Percentiles rank a stretch among this genome's conserved stretches.
Conservation (phyloP, 1,140 invertebrate species). For the Aphelenchoides avenae region DNA sequence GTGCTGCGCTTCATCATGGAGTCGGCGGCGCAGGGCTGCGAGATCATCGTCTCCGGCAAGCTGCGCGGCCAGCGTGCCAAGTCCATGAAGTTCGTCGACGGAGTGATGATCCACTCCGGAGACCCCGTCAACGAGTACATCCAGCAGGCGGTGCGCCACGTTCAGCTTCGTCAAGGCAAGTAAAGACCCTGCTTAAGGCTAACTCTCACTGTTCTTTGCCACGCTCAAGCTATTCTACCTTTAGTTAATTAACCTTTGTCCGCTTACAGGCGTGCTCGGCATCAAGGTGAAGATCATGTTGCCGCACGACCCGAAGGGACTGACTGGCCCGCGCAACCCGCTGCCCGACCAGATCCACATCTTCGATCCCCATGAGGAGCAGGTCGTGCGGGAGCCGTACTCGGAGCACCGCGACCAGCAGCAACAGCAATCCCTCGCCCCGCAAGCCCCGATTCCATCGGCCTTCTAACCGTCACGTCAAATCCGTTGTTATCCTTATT, state of each 20-base stretch:
- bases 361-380: conserved; percentile 48
- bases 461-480: no score
- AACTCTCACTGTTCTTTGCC: neutral
- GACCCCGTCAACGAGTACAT: conserved; percentile 98
- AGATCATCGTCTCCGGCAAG: conserved; percentile 98
- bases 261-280: conserved; percentile 68
- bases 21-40: conserved; percentile 87
- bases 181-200: neutral
- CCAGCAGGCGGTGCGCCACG: conserved; percentile 92
- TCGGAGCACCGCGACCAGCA: conserved; percentile 47
- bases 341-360: conserved; percentile 85
- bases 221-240: neutral
- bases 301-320: conserved; percentile 91
- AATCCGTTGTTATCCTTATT: no score
- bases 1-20: conserved; percentile 99
- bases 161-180: conserved; percentile 85
- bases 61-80: conserved; percentile 96
- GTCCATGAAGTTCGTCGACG: conserved; percentile 99
- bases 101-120: conserved; percentile 97
- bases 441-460: no score
- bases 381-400: conserved; percentile 45
- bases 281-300: conserved; percentile 99
- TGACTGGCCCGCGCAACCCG: conserved; percentile 91
- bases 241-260: neutral
- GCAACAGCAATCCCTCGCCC: conserved; percentile 14